Evolutionary conservation across 1,140 invertebrate species (phyloP).

Genomic region (Teleopsis dalmanni): DNA sequence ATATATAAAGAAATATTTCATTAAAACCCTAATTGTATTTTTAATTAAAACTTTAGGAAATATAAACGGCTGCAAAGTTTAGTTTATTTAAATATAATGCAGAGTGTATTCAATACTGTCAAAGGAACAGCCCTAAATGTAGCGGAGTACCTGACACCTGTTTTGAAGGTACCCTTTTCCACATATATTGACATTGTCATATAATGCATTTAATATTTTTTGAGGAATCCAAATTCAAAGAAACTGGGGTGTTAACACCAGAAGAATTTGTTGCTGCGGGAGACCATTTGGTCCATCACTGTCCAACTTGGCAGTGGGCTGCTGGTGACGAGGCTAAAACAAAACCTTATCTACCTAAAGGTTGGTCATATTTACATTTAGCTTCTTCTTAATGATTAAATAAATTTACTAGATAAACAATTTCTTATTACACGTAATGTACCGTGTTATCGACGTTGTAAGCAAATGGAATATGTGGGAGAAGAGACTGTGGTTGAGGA

Average conservation of each 20-base stretch:
- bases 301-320: conserved; percentile 99
- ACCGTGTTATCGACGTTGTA: conserved; percentile 86
- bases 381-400: not conserved
- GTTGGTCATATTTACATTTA: not conserved
- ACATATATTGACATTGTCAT: not conserved
- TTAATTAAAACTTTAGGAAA: not conserved
- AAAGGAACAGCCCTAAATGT: conserved; percentile 92
- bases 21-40: too few relatives aligned
- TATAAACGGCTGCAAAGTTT: not conserved
- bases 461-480: conserved; percentile 89
- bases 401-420: conserved; percentile 69
- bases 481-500: conserved; percentile 86
- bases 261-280: conserved; percentile 95
- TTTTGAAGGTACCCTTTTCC: conserved; percentile 68
- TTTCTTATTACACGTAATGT: conserved; percentile 96
- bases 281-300: conserved; percentile 97
- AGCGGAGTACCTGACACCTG: conserved; percentile 92
- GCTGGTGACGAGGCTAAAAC: conserved; percentile 78
- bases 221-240: conserved; percentile 96
- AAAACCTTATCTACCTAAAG: conserved; percentile 78
- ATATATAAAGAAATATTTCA: not conserved
- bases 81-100: conserved; percentile 56
- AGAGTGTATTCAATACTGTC: conserved; percentile 89
- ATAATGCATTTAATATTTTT: conserved; percentile 13
- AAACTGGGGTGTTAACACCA: conserved; percentile 95